Evolutionary conservation across 2,113 vertebrate species (phyloP).

Genomic region (Sapajus apella): DNA sequence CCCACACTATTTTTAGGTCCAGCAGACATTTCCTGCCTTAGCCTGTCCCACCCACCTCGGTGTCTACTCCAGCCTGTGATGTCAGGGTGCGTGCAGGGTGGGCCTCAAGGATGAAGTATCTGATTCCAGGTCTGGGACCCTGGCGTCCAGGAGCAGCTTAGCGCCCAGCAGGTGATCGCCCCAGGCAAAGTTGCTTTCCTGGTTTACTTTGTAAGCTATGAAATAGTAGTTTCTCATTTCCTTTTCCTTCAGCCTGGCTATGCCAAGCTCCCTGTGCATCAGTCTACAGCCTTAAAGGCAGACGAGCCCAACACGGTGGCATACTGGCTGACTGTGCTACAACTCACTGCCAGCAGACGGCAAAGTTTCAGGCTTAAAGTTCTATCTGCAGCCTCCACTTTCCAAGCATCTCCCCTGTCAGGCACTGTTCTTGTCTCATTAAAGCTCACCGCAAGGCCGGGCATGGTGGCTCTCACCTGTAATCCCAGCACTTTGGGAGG

Average conservation of each 20-base stretch:
- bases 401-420: not conserved
- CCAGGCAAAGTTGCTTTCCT: not conserved
- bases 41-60: not conserved
- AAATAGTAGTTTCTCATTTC: not conserved
- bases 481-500: no score
- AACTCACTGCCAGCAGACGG: fast-evolving
- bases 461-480: no score
- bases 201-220: not conserved
- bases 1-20: slow-evolving; percentile 74
- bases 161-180: not conserved
- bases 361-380: not conserved
- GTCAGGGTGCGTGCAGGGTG: no score
- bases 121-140: not conserved
- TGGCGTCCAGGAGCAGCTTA: not conserved
- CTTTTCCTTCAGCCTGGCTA: not conserved
- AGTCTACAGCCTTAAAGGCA: not conserved
- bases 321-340: fast-evolving
- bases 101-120: not conserved
- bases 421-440: not conserved
- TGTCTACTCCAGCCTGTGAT: not conserved
- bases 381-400: not conserved
- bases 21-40: slow-evolving; percentile 63
- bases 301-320: fast-evolving
- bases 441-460: not conserved
- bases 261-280: not conserved